phyloP scores from a whole-genome alignment of 2,797 vertebrate species.

The Manis javanica region DNA sequence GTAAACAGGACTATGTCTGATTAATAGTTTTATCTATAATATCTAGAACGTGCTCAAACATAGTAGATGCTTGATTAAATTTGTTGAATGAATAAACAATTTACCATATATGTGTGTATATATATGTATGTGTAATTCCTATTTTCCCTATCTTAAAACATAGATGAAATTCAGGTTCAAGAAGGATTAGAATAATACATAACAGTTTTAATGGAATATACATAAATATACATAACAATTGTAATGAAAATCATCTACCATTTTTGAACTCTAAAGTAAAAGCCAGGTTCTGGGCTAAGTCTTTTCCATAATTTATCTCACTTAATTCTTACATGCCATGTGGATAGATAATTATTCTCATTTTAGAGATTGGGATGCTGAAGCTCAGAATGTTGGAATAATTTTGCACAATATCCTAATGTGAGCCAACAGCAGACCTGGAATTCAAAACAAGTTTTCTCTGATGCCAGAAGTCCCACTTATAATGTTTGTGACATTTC shows the following conservation, averaged over 20 bases:
- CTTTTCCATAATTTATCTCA: slow-evolving; percentile 24
- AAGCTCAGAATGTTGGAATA: background rate
- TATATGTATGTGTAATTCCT: background rate
- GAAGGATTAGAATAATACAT: background rate
- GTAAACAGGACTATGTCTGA: background rate
- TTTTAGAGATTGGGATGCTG: background rate
- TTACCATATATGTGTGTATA: background rate
- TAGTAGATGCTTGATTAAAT: background rate
- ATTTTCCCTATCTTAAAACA: slow-evolving; percentile 7
- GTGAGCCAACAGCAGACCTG: background rate
- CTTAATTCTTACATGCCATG: background rate
- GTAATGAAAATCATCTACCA: background rate
- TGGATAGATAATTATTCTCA: slow-evolving; percentile 34
- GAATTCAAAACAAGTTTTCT: slow-evolving; percentile 34
- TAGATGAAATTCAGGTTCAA: background rate
- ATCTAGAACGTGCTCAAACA: background rate
- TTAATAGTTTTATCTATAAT: background rate
- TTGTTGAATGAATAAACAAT: background rate
- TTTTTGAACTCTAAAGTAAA: slow-evolving; percentile 34
- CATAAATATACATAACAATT: background rate
- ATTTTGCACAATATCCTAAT: slow-evolving; percentile 36
- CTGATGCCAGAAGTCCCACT: background rate
- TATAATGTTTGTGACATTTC: slow-evolving; percentile 23
- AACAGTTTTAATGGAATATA: background rate
- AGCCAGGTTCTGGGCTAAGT: background rate